Conservation (phyloP, 1,140 invertebrate genomes). For the Bombus sylvicola region DNA sequence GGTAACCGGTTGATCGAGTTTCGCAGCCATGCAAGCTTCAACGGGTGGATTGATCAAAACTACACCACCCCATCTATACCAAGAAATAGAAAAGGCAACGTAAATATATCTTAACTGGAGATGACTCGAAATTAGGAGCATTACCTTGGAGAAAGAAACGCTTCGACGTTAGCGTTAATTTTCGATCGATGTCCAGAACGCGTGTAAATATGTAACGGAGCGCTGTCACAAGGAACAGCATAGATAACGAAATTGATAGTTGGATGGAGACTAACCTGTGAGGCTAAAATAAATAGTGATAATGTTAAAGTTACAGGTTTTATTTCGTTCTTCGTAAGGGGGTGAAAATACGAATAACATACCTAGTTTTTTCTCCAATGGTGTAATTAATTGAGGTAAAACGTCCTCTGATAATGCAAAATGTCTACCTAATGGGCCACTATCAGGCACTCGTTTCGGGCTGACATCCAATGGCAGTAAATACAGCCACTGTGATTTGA, state of each 20-base stretch:
- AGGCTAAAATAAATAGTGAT: slow-evolving; percentile 80
- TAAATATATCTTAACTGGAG: not conserved
- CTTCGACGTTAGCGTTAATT: slow-evolving; percentile 73
- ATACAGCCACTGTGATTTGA: slow-evolving; percentile 95
- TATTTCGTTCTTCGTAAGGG: not conserved
- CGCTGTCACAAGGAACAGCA: slow-evolving; percentile 87
- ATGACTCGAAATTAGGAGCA: not conserved
- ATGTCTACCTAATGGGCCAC: slow-evolving; percentile 82
- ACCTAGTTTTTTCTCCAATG: slow-evolving; percentile 93
- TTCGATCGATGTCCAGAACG: slow-evolving; percentile 75
- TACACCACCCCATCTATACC: slow-evolving; percentile 92
- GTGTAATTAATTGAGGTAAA: slow-evolving; percentile 89
- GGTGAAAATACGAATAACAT: slow-evolving; percentile 47
- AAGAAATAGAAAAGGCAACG: not conserved
- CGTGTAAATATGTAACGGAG: slow-evolving; percentile 90
- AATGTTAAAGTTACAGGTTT: not conserved
- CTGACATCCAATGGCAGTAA: slow-evolving; percentile 89
- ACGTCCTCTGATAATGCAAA: slow-evolving; percentile 86
- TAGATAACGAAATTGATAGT: slow-evolving; percentile 94
- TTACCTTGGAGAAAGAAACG: slow-evolving; percentile 87
- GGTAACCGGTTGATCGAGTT: slow-evolving; percentile 69
- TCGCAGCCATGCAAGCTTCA: slow-evolving; percentile 81
- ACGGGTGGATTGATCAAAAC: slow-evolving; percentile 87
- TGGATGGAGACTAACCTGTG: slow-evolving; percentile 91
- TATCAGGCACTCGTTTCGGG: slow-evolving; percentile 84